Conservation (phyloP, 2,797 vertebrate genomes). For the Cuniculus paca region DNA sequence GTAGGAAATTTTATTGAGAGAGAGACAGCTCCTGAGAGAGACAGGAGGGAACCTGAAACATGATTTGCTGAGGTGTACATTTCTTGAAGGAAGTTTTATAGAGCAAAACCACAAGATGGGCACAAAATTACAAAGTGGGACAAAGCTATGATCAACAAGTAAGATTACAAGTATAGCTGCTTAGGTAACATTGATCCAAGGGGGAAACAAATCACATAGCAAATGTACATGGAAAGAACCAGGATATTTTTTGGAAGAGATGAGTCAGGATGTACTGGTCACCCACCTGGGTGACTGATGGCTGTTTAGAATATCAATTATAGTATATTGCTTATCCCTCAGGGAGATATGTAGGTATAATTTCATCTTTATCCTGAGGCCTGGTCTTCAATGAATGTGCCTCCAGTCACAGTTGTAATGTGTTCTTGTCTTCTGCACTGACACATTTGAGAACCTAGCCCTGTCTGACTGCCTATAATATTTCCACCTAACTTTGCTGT, state of each 20-base stretch:
- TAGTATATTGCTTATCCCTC: neutral
- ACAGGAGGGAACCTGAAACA: neutral
- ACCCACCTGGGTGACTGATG: neutral
- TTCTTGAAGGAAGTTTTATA: neutral
- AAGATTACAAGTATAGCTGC: neutral
- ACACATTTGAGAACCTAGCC: too few species aligned
- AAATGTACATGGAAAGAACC: neutral
- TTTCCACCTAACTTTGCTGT: too few species aligned
- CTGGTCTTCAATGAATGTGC: too few species aligned
- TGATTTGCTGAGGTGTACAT: neutral
- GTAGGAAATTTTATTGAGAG: neutral
- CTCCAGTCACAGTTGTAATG: too few species aligned
- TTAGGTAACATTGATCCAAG: neutral
- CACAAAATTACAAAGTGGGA: neutral
- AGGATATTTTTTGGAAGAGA: neutral
- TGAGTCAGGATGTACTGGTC: neutral
- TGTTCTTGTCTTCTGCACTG: too few species aligned
- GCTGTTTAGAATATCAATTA: neutral
- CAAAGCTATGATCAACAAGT: neutral
- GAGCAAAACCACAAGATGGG: neutral
- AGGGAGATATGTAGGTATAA: too few species aligned
- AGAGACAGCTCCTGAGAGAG: neutral
- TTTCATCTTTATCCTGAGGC: too few species aligned
- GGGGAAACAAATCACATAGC: neutral
- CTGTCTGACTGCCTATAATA: too few species aligned